Evolutionary conservation across 2,797 vertebrate species (phyloP).

Genomic region (Danio kyathit): DNA sequence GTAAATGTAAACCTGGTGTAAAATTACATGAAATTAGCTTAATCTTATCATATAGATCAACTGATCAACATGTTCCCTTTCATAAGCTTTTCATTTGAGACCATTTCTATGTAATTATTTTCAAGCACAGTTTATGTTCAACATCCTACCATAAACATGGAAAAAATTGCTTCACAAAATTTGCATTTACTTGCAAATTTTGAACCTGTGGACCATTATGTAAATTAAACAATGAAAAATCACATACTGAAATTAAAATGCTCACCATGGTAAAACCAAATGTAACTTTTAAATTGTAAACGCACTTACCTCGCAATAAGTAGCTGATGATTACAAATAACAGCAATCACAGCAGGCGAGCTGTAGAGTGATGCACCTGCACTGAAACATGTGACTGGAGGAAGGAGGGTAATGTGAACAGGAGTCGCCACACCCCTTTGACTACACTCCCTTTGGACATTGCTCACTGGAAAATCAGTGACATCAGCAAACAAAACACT

Average conservation of each 20-base stretch:
- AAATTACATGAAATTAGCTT: not conserved
- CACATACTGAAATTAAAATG: not conserved
- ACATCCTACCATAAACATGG: not conserved
- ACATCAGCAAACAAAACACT: constrained; percentile 9
- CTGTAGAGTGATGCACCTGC: not conserved
- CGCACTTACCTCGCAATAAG: not conserved
- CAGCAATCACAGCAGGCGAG: not conserved
- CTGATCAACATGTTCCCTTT: not conserved
- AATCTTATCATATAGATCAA: not conserved
- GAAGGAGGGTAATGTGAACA: not conserved
- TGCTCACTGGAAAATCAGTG: not conserved
- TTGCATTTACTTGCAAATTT: not conserved
- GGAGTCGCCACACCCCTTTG: constrained; percentile 4
- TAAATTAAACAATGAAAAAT: not conserved
- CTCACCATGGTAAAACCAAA: not conserved
- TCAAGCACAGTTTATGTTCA: not conserved
- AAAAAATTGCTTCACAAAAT: not conserved
- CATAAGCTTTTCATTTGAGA: not conserved
- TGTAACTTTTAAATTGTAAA: not conserved
- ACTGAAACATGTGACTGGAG: not conserved
- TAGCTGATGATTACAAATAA: not conserved
- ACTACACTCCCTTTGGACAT: constrained; percentile 30
- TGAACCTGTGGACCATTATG: too few species aligned
- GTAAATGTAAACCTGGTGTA: not conserved
- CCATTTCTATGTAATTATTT: not conserved